phyloP scores from a whole-genome alignment of 2,113 vertebrate genomes.

The Pomatostomus ruficeps region DNA sequence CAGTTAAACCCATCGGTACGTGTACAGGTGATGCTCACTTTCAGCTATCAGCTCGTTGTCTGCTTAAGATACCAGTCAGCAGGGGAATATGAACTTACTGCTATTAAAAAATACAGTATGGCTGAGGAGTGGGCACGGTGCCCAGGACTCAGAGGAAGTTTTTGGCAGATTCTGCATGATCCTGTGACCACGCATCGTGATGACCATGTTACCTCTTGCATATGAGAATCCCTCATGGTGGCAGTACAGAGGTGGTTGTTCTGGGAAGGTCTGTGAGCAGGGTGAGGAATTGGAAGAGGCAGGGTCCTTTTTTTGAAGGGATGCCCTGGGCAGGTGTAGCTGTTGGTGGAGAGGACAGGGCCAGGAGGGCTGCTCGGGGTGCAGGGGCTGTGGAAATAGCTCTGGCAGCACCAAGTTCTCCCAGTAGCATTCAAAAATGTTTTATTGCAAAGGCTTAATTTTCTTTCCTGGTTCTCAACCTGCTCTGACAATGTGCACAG shows the following conservation, averaged over 20 bases:
- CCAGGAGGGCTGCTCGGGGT: accelerated
- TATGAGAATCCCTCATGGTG: accelerated
- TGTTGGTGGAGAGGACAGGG: not conserved
- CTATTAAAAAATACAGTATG: not conserved
- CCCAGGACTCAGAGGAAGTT: not conserved
- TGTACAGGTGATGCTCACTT: not conserved
- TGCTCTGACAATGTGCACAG: not conserved
- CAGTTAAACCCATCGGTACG: accelerated
- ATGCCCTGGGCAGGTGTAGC: not conserved
- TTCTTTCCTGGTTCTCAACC: not conserved
- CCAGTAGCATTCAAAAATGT: not conserved
- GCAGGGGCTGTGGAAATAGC: not conserved
- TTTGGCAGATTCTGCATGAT: not conserved
- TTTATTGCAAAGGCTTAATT: not conserved
- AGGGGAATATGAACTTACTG: not conserved
- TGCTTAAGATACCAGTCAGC: not conserved
- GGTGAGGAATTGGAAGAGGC: not conserved
- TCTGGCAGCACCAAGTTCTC: not conserved
- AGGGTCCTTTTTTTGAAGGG: not conserved
- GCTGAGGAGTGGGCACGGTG: not conserved
- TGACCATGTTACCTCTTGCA: not conserved
- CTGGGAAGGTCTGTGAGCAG: not conserved
- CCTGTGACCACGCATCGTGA: not conserved
- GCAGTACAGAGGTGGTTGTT: not conserved
- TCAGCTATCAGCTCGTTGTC: not conserved